A percentile compares a stretch with the other conserved stretches of the same genome.
These are phyloP conservation scores for Megaceryle alcyon DNA, from an alignment of 2,797 vertebrate species.

Conservation along the genomic window DNA sequence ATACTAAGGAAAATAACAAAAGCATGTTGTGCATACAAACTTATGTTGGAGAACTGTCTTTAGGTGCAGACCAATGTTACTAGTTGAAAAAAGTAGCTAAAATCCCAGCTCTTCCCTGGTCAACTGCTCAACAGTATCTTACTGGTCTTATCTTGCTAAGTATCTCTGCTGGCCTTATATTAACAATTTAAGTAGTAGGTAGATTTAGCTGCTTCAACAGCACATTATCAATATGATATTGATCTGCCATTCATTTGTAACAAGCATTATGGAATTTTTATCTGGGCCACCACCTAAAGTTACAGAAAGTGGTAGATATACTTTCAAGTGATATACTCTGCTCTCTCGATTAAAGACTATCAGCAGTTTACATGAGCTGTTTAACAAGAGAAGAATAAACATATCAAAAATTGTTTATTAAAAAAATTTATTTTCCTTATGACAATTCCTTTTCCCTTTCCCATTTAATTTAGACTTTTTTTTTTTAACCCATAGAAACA, in stretches of 20 bases:
- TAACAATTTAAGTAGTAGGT: neutral
- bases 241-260: neutral
- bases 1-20: neutral
- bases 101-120: neutral
- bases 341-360: neutral
- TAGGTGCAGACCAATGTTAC: neutral
- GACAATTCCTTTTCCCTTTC: neutral
- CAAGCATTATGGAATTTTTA: neutral
- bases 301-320: neutral
- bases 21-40: neutral
- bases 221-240: neutral
- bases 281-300: neutral
- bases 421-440: neutral
- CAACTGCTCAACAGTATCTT: neutral
- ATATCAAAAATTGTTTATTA: neutral
- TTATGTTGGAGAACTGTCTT: neutral
- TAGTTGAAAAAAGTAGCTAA: neutral
- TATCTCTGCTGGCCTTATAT: neutral
- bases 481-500: neutral
- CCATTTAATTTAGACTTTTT: neutral
- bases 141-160: neutral
- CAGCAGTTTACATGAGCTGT: neutral
- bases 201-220: neutral
- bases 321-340: neutral
- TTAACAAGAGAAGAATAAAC: neutral